phyloP scores from a whole-genome alignment of 2,888 invertebrate genomes.

The Euzetes globulus region DNA sequence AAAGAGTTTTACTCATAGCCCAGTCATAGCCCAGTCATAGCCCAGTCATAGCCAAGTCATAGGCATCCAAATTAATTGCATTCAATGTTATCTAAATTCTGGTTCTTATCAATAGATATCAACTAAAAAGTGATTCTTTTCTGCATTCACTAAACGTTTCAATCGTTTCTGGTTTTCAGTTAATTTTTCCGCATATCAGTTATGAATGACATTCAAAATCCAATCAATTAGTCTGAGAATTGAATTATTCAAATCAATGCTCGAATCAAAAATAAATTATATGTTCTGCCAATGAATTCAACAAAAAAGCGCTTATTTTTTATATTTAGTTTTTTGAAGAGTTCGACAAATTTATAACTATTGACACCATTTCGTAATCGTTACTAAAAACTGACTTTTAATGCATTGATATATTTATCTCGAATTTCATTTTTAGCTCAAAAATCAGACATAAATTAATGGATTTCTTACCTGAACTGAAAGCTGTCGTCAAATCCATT shows the following conservation, averaged over 20 bases:
- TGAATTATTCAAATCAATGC: neutral
- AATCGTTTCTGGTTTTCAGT: neutral
- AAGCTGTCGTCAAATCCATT: slow-evolving; percentile 15
- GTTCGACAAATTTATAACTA: too few species aligned
- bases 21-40: too few species aligned
- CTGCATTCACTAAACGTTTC: neutral
- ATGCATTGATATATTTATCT: too few species aligned
- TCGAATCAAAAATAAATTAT: too few species aligned
- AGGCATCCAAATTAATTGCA: neutral
- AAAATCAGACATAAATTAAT: neutral
- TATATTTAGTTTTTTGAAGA: too few species aligned
- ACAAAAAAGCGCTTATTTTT: too few species aligned
- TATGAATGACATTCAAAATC: neutral
- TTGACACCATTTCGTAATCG: too few species aligned
- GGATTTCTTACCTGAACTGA: neutral
- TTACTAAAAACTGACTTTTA: too few species aligned
- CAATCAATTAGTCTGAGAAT: neutral
- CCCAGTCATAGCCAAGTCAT: neutral
- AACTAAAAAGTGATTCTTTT: neutral
- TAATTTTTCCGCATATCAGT: neutral
- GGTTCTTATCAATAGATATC: neutral
- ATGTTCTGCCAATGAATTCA: too few species aligned
- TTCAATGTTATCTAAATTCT: neutral
- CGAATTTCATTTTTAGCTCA: neutral
- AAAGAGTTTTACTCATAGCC: neutral